phyloP scores from a whole-genome alignment of 2,888 invertebrate genomes.

The Leucania comma region DNA sequence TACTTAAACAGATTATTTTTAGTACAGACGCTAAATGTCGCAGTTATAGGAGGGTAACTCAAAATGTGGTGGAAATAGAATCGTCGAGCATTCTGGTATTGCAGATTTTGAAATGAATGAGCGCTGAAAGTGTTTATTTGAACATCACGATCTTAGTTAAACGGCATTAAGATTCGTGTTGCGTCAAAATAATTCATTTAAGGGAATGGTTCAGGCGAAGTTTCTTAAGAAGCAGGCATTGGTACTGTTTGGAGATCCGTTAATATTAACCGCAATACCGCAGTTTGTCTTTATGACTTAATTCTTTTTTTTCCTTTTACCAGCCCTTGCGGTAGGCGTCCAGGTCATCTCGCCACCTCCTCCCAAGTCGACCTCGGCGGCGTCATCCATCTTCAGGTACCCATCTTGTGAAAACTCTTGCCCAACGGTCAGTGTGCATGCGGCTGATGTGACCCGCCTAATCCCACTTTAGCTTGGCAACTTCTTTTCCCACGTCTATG shows the following conservation, averaged over 20 bases:
- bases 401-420: too few species aligned
- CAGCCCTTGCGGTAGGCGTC: too few species aligned
- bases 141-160: not conserved
- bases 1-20: slow-evolving; percentile 59
- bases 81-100: slow-evolving; percentile 22
- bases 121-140: slow-evolving; percentile 13
- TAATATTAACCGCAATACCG: too few species aligned
- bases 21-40: slow-evolving; percentile 55
- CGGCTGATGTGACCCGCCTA: too few species aligned
- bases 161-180: not conserved
- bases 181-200: not conserved
- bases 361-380: too few species aligned
- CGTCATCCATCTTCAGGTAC: too few species aligned
- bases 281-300: not conserved
- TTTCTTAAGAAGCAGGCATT: not conserved
- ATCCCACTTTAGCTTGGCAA: too few species aligned
- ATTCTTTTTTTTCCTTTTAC: too few species aligned
- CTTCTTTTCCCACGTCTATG: too few species aligned
- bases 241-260: not conserved
- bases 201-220: not conserved
- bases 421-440: too few species aligned
- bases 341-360: too few species aligned
- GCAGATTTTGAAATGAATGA: slow-evolving; percentile 34
- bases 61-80: slow-evolving; percentile 45
- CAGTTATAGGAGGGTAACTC: slow-evolving; percentile 41